Conservation (phyloP, 2,888 invertebrate species). For the Lasiommata megera region DNA sequence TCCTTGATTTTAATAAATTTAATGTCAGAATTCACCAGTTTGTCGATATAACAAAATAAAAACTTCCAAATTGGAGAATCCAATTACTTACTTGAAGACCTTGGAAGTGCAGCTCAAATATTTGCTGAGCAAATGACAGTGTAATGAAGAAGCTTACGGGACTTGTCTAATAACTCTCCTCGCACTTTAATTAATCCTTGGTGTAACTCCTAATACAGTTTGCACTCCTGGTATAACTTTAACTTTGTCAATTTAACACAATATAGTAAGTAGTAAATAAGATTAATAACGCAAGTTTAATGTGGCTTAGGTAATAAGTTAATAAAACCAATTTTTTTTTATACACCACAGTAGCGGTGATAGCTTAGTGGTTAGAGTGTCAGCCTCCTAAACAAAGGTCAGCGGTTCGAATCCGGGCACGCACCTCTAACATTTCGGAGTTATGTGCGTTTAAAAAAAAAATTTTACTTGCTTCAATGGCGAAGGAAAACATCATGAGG, state of each 20-base stretch:
- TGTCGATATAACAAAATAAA: too few species aligned
- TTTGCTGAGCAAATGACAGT: slow-evolving; percentile 32
- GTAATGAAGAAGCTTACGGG: slow-evolving; percentile 24
- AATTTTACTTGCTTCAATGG: too few species aligned
- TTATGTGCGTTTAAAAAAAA: too few species aligned
- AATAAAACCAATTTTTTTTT: too few species aligned
- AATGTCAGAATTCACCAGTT: too few species aligned
- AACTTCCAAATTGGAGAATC: slow-evolving; percentile 43
- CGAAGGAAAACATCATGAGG: too few species aligned
- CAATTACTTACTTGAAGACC: slow-evolving; percentile 55
- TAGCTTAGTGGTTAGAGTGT: too few species aligned
- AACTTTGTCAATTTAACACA: slow-evolving; percentile 1
- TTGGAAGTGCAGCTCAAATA: slow-evolving; percentile 40
- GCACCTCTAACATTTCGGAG: too few species aligned
- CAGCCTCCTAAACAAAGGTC: too few species aligned
- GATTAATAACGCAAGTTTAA: background rate
- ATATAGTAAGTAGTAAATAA: background rate
- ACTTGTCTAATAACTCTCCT: slow-evolving; percentile 25
- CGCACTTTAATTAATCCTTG: slow-evolving; percentile 26
- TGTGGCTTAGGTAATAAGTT: background rate
- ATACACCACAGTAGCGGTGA: too few species aligned
- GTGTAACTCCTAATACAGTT: slow-evolving; percentile 13
- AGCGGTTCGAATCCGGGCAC: too few species aligned
- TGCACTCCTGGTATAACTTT: background rate
- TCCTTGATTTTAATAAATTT: too few species aligned